Evolutionary conservation across 2,113 vertebrate species (phyloP).

Genomic region (Progne subis): DNA sequence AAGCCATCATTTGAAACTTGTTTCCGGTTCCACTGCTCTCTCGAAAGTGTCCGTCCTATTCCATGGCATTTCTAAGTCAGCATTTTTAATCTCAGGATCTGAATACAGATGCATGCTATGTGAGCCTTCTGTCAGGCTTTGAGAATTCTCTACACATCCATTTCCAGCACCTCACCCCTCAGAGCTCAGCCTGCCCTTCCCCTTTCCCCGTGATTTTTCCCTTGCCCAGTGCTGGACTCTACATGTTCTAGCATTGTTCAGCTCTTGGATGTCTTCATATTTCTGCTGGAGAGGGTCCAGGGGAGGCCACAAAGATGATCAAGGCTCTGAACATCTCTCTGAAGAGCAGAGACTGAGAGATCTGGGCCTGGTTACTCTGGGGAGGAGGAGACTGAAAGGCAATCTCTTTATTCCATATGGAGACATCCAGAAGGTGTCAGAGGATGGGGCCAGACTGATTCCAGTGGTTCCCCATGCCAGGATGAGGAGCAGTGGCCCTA

Average conservation of each 20-base stretch:
- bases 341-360: neutral
- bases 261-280: neutral
- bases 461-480: neutral
- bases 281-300: neutral
- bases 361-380: neutral
- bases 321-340: neutral
- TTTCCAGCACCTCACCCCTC: neutral
- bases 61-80: neutral
- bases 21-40: neutral
- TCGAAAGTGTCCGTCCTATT: neutral
- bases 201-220: fast-evolving
- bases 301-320: neutral
- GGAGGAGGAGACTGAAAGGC: neutral
- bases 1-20: neutral
- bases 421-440: neutral
- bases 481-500: neutral
- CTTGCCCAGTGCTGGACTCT: fast-evolving
- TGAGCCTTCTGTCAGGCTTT: neutral
- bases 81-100: neutral
- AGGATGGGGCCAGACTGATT: neutral
- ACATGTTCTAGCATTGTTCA: fast-evolving
- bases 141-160: neutral
- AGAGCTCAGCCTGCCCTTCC: neutral
- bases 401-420: neutral
- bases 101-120: neutral